Evolutionary conservation across 2,888 invertebrate species (phyloP).

Genomic region (Pegoplata infirma): DNA sequence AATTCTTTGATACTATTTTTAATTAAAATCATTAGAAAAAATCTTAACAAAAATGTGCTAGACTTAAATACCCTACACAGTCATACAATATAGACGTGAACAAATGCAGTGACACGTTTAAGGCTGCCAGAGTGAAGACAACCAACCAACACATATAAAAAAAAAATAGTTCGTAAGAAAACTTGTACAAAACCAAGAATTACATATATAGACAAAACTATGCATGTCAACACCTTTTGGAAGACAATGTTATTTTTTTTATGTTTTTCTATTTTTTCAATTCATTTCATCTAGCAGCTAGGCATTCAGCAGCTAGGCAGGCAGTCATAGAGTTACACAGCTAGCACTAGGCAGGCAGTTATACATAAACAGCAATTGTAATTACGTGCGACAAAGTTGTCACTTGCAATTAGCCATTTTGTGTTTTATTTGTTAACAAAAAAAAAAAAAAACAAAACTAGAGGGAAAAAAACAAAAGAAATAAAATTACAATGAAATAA

Average conservation of each 20-base stretch:
- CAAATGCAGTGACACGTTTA: constrained; percentile 37
- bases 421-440: constrained; percentile 58
- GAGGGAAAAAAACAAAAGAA: constrained; percentile 19
- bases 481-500: constrained; percentile 23
- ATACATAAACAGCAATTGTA: constrained; percentile 63
- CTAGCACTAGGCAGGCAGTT: constrained; percentile 43
- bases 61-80: constrained; percentile 48
- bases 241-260: constrained; percentile 54
- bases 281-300: constrained; percentile 19
- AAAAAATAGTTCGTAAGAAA: constrained; percentile 37
- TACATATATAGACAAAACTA: constrained; percentile 60
- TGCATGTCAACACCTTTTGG: constrained; percentile 65
- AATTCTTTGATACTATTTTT: constrained; percentile 49
- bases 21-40: constrained; percentile 57
- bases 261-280: constrained; percentile 16
- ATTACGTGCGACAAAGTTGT: constrained; percentile 67
- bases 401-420: constrained; percentile 67
- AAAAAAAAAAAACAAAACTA: constrained; percentile 6
- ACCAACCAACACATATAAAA: constrained; percentile 2
- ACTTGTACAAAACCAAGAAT: constrained; percentile 6
- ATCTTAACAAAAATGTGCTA: not conserved
- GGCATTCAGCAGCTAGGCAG: constrained; percentile 22
- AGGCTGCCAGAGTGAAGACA: not conserved
- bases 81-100: constrained; percentile 42
- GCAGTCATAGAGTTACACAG: no score